Base-by-base conservation (phyloP, 2,113 vertebrate genomes). In the Struthidea cinerea region DNA sequence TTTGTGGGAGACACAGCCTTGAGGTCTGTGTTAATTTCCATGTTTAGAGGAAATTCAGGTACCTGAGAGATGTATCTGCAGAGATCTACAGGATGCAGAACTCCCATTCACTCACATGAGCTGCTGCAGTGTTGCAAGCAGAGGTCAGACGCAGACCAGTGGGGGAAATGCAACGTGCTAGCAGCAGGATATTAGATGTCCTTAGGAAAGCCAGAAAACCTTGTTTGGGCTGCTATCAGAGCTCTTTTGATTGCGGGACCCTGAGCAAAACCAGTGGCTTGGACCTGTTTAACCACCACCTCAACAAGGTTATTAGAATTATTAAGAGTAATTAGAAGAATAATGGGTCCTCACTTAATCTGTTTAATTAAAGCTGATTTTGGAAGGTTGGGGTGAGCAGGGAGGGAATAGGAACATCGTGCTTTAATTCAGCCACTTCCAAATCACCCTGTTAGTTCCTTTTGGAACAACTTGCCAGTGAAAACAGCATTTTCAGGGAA, bases 331-430 rank as follows among this genome's bases (percentile, higher is more conserved):
- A 28, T 27, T n/a, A 52, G 64, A 52, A 53, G 30, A 60, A 65
- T 7, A 52, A 55, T 4, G 3, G 15, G 10, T 61, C 37, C 52
- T 56, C 24, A 13, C 1, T 41, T 26, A 20, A 68, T 61, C 37
- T 44, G 7, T 49, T 90, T n/a, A 63, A 77, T 30, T 56, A 56
- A 56, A 84, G 15, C 7, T 47, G 32, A 35, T 70, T 89, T 77
- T 46, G 30, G 32, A 69, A 81, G 24, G 50, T 12, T 46, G 37
- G 7, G 6, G 16, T 28, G 47, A 84, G 44, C 1, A 5, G 28
- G 33, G 22, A 24, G 42, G 41, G 24, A 11, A 46, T 32, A 23
- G 33, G 12, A 80, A 53, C 28, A 64, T 24, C 0, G 0, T 20
- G 11, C 16, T 71, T n/a, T 14, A 79, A 63, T 79, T 88, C 75